Evolutionary conservation across 2,797 vertebrate species (phyloP), one percentile per base, ranked within the genome.

Genomic region (Acanthurus lineatus): DNA sequence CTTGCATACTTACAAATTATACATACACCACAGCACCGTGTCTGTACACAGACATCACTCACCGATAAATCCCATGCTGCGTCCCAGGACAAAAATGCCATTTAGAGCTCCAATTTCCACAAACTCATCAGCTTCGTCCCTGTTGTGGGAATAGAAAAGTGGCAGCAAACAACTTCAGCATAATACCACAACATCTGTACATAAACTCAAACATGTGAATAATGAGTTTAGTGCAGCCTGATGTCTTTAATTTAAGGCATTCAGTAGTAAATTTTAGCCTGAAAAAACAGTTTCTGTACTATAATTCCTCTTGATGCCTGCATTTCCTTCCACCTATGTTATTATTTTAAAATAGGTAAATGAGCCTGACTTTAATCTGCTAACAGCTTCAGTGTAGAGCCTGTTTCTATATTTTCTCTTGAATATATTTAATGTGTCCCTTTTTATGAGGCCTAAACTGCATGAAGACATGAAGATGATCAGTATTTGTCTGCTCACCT

Each of bases 1-100:
- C 11, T 51, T 44, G 44, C 44, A 69, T 2, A 51, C 3, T 8
- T 1, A 7, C 5, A 19, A 3, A 42, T 17, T 9, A 38, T 38
- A 19, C 15, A 49, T 11, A 17, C 63, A 52, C 35, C 38, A 53
- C 2, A 40, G n/a, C 49, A 42, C 1, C 20, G 15, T 19, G 45
- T 59, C 48, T 59, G 19, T 11, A 38, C 11, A 44, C 48, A 0
- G 25, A 42, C 45, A 10, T 17, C 28, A 92, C 97, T 96, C 88
- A 99, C 98, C 98, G 51, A 99, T 99, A 81, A 99, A 99, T 63
- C 98, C 98, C 98, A 99, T 99, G 76, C 98, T 99, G 48, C 98
- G 96, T 73, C 98, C 98, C 9, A 99, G 94, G 14, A 99, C 98
- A 83, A 99, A 99, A 95, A 99, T 97, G 62, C 98, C 98, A 40